phyloP scores from a whole-genome alignment of 2,888 invertebrate species.

The Hydrotaea cyrtoneurina region DNA sequence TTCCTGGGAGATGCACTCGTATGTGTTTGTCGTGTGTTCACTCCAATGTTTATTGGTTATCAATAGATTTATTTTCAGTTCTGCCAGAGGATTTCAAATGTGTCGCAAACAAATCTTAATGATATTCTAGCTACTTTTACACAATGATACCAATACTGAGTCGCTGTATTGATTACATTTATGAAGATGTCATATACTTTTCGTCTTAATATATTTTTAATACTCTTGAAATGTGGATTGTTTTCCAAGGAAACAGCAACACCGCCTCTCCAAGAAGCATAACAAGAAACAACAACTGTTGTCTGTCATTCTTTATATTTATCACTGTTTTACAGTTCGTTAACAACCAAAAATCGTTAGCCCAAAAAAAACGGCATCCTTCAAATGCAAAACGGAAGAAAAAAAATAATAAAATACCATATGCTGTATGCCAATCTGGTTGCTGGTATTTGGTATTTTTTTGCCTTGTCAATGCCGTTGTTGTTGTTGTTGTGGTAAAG shows the following conservation, averaged over 20 bases:
- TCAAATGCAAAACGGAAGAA: conserved; percentile 14
- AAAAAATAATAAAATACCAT: conserved; percentile 9
- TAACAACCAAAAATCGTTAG: conserved; percentile 37
- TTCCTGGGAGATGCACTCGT: neutral
- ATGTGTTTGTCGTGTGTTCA: too few species aligned
- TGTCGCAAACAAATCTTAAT: neutral
- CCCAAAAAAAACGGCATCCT: neutral
- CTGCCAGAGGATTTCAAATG: neutral
- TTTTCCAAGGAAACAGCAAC: neutral
- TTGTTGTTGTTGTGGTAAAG: neutral
- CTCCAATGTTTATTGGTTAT: conserved; percentile 49
- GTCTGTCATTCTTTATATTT: neutral
- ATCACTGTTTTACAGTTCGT: conserved; percentile 50
- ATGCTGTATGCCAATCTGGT: conserved; percentile 7
- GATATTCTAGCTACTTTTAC: neutral
- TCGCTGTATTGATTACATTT: neutral
- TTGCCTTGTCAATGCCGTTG: too few species aligned
- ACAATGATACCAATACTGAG: too few species aligned
- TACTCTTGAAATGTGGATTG: neutral
- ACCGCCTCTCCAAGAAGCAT: neutral
- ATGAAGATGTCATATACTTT: neutral
- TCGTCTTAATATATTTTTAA: neutral
- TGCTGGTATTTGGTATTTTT: too few species aligned
- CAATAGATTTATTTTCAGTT: conserved; percentile 52
- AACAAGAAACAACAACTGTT: neutral